Evolutionary conservation across 2,113 vertebrate species (phyloP), one percentile per base, ranked within the genome.

Genomic region (Callorhinus ursinus): DNA sequence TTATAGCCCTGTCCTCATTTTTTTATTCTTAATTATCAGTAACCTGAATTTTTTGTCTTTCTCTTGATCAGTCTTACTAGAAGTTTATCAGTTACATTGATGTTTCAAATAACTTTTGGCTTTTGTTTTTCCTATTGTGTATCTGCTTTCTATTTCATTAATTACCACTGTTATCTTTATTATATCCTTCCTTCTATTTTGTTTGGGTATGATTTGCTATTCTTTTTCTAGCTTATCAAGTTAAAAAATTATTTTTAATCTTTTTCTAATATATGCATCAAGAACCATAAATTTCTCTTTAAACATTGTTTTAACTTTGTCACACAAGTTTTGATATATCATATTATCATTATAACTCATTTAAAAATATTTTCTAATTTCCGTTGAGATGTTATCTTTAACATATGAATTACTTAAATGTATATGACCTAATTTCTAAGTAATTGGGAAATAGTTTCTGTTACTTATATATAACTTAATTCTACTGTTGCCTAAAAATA

Each of bases 181-280:
- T 71, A 26, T 51, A 59, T 80, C 7, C 24, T 49, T 77, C 39
- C 53, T 93, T 74, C 36, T 39, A 1, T 55, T 88, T 59, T 63
- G 13, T 49, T 79, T 65, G 15, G 28, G 39, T 88, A 26, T 67
- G 39, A 76, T 72, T 67, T 84, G 5, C 1, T 67, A 28, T 59
- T 88, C 49, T 61, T 86, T 59, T 77, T 49, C 42, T 88, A 42
- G 22, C 4, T 69, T 91, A 36, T 55, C 24, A 87, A 90, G 49
- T 42, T 83, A 83, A 13, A 94, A 72, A 12, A 46, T 15, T 90
- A 93, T 87, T 93, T 96, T 59, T 19, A 88, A 61, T 86, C n/a
- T 67, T 55, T 65, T 81, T 80, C 72, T 81, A 89, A 85, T 59
- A 39, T 81, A n/a, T 59, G 16, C 36, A 81, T 72, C 49, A 81